Evolutionary conservation across 2,888 invertebrate species (phyloP).

Genomic region (Platerodrilus igneus): DNA sequence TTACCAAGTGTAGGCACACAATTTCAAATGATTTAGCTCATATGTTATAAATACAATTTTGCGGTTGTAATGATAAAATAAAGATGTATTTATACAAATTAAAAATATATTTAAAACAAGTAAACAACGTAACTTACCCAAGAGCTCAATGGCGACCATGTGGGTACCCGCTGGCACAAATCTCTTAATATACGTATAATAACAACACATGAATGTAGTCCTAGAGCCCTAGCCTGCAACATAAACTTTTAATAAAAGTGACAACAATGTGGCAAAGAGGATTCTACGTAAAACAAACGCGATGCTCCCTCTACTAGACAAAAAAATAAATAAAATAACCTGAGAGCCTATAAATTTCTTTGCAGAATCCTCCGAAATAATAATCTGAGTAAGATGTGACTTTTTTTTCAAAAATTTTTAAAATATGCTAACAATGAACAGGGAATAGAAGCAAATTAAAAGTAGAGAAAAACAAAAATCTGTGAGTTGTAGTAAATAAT

Average conservation of each 20-base stretch:
- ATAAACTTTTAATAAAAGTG: constrained; percentile 19
- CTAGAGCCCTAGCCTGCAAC: constrained; percentile 89
- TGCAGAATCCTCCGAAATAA: constrained; percentile 37
- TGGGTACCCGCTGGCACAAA: constrained; percentile 88
- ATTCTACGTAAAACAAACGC: constrained; percentile 23
- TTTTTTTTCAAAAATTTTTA: constrained; percentile 32
- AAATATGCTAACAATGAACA: constrained; percentile 23
- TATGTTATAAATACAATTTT: no score
- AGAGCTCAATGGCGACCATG: constrained; percentile 89
- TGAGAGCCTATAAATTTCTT: constrained; percentile 22
- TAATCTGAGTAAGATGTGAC: constrained; percentile 42
- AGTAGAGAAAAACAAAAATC: constrained; percentile 27
- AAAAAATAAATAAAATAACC: constrained; percentile 19
- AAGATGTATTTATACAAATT: not conserved
- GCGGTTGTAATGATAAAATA: no score
- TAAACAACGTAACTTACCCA: no score
- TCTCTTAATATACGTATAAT: constrained; percentile 94
- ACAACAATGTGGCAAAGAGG: constrained; percentile 13
- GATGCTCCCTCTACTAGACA: constrained; percentile 17
- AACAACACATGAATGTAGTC: constrained; percentile 93
- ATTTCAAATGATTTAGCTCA: no score
- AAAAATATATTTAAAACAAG: constrained; percentile 1
- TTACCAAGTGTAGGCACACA: no score
- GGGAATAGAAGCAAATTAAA: constrained; percentile 44
- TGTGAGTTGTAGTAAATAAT: constrained; percentile 23